Evolutionary conservation across 2,113 vertebrate species (phyloP), one percentile per base, ranked within the genome.

Genomic region (Mohoua ochrocephala): DNA sequence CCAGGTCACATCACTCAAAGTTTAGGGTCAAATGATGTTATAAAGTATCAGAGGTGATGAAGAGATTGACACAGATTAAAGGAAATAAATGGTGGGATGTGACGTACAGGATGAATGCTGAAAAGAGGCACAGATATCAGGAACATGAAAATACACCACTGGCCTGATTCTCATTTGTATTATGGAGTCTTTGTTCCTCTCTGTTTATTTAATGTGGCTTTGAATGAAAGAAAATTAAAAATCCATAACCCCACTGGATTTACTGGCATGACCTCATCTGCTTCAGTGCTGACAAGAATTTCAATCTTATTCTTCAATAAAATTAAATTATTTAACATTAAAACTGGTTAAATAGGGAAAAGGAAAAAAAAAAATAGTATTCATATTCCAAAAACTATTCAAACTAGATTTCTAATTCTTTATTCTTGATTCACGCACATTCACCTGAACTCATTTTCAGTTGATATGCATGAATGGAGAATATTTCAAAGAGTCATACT

Each of bases 301-400:
- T 83, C 63, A 85, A 83, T 45, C 27, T 77, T 57, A 21, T 53
- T 74, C 44, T 50, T 67, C 49, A n/a, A 39, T 28, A 68, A 52
- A 89, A 81, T 80, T 47, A 37, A 83, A 67, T 42, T 33, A 70
- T 91, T 87, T 78, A 68, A 54, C 21, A 59, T 4, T 49, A 61
- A 13, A 63, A 19, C 4, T 56, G 56, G 35, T 68, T 89, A 89
- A 67, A 81, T 33, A 54, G 7, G n/a, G 12, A 27, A 26, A 35
- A 37, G 0, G n/a, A n/a, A 0, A 3, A 3, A 18, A 6, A 52
- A 45, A 31, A 6, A 6, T 7, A 39, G 9, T 20, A 65, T 74
- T 69, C 11, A 4, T 78, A 68, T 87, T 81, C 26, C 37, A 95
- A 80, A 91, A 92, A 9, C 26, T 65, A 28, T 61, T 77, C 24